phyloP scores from a whole-genome alignment of 2,888 invertebrate genomes.

The Iselma pallidipennis region DNA sequence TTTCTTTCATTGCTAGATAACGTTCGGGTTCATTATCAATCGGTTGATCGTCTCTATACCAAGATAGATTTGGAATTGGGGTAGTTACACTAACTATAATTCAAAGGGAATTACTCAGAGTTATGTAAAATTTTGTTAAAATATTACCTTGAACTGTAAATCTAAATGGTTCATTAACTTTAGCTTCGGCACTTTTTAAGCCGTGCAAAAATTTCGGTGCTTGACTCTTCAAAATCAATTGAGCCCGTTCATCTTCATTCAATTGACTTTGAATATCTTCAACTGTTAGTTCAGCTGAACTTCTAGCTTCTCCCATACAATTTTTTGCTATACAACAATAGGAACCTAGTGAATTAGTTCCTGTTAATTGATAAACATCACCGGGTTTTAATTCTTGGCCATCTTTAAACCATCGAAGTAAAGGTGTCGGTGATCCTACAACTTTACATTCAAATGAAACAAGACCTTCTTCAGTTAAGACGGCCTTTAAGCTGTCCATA shows the following conservation, averaged over 20 bases:
- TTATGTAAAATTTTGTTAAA: not conserved
- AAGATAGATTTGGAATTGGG: constrained; percentile 79
- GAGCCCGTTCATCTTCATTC: constrained; percentile 82
- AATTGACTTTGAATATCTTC: constrained; percentile 90
- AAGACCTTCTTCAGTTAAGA: constrained; percentile 87
- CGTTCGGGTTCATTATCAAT: constrained; percentile 69
- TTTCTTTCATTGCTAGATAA: constrained; percentile 70
- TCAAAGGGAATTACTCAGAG: constrained; percentile 26
- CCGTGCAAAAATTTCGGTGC: constrained; percentile 84
- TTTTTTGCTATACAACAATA: constrained; percentile 89
- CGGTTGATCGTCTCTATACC: constrained; percentile 87
- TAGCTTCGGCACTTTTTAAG: constrained; percentile 79
- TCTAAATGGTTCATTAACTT: constrained; percentile 79
- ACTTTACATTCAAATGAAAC: constrained; percentile 94
- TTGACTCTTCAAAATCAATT: constrained; percentile 74
- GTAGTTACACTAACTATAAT: constrained; percentile 70
- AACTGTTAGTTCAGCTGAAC: constrained; percentile 83
- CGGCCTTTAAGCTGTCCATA: constrained; percentile 87
- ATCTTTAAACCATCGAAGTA: constrained; percentile 89
- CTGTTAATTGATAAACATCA: constrained; percentile 89
- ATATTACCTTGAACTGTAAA: constrained; percentile 76
- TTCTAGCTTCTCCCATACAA: constrained; percentile 88
- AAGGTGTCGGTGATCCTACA: constrained; percentile 87
- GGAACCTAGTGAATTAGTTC: constrained; percentile 85
- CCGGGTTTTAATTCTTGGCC: constrained; percentile 90